These are phyloP conservation scores for Zygothrica quintamaculata DNA, from an alignment of 2,888 invertebrate species.

Conservation along the genomic window DNA sequence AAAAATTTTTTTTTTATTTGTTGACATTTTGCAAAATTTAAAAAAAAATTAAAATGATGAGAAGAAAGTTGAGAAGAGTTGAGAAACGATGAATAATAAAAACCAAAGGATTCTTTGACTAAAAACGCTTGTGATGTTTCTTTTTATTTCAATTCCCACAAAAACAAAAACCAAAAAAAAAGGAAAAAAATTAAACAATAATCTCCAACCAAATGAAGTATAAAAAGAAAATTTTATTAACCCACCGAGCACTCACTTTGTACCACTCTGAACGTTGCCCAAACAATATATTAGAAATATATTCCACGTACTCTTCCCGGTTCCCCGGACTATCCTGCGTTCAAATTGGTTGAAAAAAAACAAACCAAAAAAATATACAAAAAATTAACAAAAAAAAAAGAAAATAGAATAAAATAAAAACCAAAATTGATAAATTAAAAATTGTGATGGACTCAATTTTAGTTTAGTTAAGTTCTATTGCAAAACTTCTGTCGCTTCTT, in stretches of 20 bases:
- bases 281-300: constrained; percentile 28
- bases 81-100: constrained; percentile 74
- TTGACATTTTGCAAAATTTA: constrained; percentile 46
- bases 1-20: constrained; percentile 39
- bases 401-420: constrained; percentile 14
- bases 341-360: constrained; percentile 52
- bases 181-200: constrained; percentile 17
- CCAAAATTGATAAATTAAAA: constrained; percentile 73
- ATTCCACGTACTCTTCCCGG: constrained; percentile 40
- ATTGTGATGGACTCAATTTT: constrained; percentile 83
- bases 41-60: constrained; percentile 17
- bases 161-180: constrained; percentile 14
- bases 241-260: constrained; percentile 62
- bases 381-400: constrained; percentile 16
- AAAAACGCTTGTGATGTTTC: constrained; percentile 85
- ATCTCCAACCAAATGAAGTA: constrained; percentile 60
- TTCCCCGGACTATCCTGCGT: constrained; percentile 48
- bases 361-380: constrained; percentile 19
- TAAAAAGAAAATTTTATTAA: constrained; percentile 23
- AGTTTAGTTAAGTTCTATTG: constrained; percentile 68
- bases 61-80: constrained; percentile 43
- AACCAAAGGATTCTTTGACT: constrained; percentile 84
- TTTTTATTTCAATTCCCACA: constrained; percentile 67
- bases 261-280: constrained; percentile 66
- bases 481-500: constrained; percentile 59